A percentile compares a stretch with the other conserved stretches of the same genome.
These are phyloP conservation scores for Phymorhynchus buccinoides DNA, from an alignment of 1,140 invertebrate species.

Conservation along the genomic window DNA sequence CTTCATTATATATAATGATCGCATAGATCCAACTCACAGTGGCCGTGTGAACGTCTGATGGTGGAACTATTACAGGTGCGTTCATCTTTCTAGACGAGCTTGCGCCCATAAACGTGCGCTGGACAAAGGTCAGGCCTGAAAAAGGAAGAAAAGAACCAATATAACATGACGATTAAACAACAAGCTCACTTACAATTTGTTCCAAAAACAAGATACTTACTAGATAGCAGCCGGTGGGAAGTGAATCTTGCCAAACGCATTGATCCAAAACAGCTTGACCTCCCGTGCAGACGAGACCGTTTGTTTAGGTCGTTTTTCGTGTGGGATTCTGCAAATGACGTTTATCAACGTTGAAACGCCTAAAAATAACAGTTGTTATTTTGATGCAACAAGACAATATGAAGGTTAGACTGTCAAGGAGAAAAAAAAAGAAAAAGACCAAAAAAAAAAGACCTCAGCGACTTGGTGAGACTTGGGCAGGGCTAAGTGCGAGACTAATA, in stretches of 20 bases:
- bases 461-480: too few species aligned
- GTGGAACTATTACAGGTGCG: not conserved
- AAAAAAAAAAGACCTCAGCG: too few species aligned
- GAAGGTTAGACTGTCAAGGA: too few species aligned
- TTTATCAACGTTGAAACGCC: too few species aligned
- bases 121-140: not conserved
- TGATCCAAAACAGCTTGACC: not conserved
- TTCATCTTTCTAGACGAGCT: not conserved
- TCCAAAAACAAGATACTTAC: not conserved
- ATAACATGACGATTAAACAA: too few species aligned
- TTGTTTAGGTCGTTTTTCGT: too few species aligned
- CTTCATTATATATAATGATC: not conserved
- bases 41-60: not conserved
- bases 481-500: too few species aligned
- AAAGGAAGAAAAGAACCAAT: not conserved
- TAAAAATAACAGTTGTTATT: too few species aligned
- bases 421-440: too few species aligned
- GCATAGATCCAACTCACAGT: not conserved
- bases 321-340: too few species aligned
- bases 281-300: not conserved
- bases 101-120: conserved; percentile 3
- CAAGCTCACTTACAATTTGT: too few species aligned
- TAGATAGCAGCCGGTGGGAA: not conserved
- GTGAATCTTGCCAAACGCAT: not conserved
- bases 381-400: too few species aligned